Conservation (phyloP, 2,113 vertebrate species). For the Amblyopsis rosae region DNA sequence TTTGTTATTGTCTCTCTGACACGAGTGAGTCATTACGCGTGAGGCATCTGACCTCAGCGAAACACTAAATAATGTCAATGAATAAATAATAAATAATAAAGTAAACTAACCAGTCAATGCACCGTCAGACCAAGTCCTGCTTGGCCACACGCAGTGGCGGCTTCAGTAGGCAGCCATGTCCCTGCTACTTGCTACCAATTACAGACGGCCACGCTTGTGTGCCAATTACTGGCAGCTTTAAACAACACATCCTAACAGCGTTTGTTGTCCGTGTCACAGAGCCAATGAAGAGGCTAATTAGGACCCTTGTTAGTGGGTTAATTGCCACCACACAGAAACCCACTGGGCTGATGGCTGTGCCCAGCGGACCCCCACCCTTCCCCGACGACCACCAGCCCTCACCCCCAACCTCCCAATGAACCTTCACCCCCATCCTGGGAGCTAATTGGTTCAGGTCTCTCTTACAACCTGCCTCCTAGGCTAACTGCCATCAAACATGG, state of each 20-base stretch:
- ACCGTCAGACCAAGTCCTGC: too few species aligned
- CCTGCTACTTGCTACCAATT: conserved; percentile 55
- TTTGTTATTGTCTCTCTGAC: too few species aligned
- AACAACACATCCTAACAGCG: conserved; percentile 15
- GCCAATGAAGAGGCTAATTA: conserved; percentile 79
- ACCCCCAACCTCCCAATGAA: conserved; percentile 29
- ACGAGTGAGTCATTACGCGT: too few species aligned
- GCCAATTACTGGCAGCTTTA: conserved; percentile 52
- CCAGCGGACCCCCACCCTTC: conserved; percentile 53
- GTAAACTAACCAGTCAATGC: too few species aligned
- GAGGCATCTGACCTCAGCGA: too few species aligned
- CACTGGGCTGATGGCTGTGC: conserved; percentile 59
- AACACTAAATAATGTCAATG: too few species aligned
- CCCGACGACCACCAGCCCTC: background rate
- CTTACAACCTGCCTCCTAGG: conserved; percentile 31
- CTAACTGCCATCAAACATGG: background rate
- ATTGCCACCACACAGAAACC: conserved; percentile 73
- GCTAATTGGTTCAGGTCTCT: conserved; percentile 71
- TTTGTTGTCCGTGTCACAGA: conserved; percentile 42
- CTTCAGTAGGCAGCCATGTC: too few species aligned
- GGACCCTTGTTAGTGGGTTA: conserved; percentile 71
- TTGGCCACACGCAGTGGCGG: too few species aligned
- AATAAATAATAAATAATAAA: too few species aligned
- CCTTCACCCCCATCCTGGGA: conserved; percentile 3
- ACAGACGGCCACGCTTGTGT: conserved; percentile 46